These are phyloP conservation scores for Crambe crambe DNA, from an alignment of 37 sponge, comb jelly and placozoan genomes.

Conservation along the genomic window DNA sequence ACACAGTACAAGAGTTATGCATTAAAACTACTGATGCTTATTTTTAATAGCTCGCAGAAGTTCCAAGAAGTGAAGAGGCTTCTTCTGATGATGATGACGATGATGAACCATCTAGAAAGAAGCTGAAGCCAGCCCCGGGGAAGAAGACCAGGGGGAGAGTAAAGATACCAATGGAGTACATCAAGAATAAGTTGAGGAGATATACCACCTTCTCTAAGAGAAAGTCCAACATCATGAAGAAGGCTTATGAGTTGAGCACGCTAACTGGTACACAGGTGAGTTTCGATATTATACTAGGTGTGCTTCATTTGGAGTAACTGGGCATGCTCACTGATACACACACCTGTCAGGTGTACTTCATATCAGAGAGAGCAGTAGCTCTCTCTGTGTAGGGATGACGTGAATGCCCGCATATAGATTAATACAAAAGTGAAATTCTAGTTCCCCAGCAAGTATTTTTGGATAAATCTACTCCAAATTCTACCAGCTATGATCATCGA, in stretches of 20 bases:
- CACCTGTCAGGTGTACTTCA: no score
- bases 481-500: no score
- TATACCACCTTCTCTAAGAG: constrained; percentile 99
- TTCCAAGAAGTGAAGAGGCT: neutral
- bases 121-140: constrained; percentile 58
- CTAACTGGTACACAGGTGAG: constrained; percentile 94
- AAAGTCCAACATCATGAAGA: constrained; percentile 99
- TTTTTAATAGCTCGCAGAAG: no score
- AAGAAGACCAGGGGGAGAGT: constrained; percentile 99
- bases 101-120: constrained; percentile 15
- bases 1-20: no score
- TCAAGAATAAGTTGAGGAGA: constrained; percentile 94
- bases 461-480: no score
- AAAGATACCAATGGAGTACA: constrained; percentile 98
- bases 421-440: no score
- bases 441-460: no score
- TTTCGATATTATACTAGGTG: no score
- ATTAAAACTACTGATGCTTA: no score
- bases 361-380: neutral
- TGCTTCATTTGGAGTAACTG: neutral
- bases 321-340: no score
- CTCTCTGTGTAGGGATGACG: no score
- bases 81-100: constrained; percentile 47
- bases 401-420: no score
- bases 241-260: constrained; percentile 98